Percentiles rank a stretch among this genome's conserved stretches.
Conservation (phyloP, 2,888 invertebrate genomes). For the Corythucha ciliata region DNA sequence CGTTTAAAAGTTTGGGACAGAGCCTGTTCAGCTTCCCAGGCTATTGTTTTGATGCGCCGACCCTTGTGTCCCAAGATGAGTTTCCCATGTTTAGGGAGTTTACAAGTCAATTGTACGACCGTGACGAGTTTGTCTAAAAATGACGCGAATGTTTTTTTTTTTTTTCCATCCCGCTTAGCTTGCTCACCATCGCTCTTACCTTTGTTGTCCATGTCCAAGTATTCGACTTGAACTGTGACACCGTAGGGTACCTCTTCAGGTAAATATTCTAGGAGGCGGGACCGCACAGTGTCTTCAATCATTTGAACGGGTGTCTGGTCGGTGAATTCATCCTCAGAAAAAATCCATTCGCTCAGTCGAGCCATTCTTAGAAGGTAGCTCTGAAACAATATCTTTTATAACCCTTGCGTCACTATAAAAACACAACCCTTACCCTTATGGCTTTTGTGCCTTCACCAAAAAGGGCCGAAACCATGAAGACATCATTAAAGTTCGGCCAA, state of each 20-base stretch:
- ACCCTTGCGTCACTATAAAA: too few species aligned
- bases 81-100: constrained; percentile 51
- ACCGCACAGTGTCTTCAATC: constrained; percentile 65
- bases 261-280: constrained; percentile 72
- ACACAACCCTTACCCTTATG: constrained; percentile 51
- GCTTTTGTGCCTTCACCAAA: constrained; percentile 61
- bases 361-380: constrained; percentile 60
- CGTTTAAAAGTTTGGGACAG: constrained; percentile 57
- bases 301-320: constrained; percentile 62
- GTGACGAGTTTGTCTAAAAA: constrained; percentile 46
- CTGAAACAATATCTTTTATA: constrained; percentile 46
- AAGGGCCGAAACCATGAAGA: constrained; percentile 86
- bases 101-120: constrained; percentile 55
- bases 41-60: constrained; percentile 60
- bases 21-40: constrained; percentile 53
- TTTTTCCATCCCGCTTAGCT: not conserved
- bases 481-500: constrained; percentile 72
- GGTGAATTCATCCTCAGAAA: constrained; percentile 56
- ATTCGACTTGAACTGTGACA: constrained; percentile 56
- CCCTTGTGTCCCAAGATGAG: constrained; percentile 60
- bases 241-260: constrained; percentile 80
- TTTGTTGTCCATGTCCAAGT: constrained; percentile 51
- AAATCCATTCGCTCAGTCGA: constrained; percentile 57
- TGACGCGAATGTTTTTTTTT: constrained; percentile 28
- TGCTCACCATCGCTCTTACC: constrained; percentile 39